Percentiles rank a stretch among this genome's conserved stretches.
Evolutionary conservation across 92 coral and sea anemone genomes (phyloP).

Genomic region (Palythoa grandis): DNA sequence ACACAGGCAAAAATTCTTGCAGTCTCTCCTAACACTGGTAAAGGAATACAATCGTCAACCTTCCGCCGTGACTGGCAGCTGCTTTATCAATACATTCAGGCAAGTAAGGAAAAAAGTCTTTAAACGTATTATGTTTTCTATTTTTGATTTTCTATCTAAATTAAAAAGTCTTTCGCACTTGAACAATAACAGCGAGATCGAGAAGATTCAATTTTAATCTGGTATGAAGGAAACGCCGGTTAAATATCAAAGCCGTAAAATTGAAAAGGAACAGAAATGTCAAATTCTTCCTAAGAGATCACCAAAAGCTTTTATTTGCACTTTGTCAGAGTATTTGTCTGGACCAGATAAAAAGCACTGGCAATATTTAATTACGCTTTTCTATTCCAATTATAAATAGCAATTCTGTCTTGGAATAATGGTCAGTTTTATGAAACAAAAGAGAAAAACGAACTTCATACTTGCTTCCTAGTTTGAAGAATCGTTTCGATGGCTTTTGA

Average conservation of each 20-base stretch:
- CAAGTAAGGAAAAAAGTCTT: neutral
- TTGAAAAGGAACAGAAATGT: neutral
- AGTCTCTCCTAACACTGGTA: neutral
- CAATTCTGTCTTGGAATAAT: neutral
- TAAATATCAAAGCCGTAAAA: neutral
- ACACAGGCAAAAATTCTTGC: neutral
- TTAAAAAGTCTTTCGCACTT: neutral
- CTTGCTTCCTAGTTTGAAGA: neutral
- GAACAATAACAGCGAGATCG: neutral
- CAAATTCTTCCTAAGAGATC: neutral
- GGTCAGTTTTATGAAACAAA: conserved; percentile 9
- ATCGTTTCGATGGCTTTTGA: neutral
- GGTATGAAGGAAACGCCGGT: neutral
- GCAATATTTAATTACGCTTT: neutral
- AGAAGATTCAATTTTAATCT: too few relatives aligned
- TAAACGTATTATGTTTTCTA: neutral
- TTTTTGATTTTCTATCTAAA: neutral
- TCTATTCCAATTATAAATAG: neutral
- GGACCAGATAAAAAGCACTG: neutral
- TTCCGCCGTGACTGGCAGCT: neutral
- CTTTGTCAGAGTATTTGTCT: neutral
- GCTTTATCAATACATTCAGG: neutral
- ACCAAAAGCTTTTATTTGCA: neutral
- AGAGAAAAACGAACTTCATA: neutral
- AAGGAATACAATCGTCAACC: neutral